phyloP scores from a whole-genome alignment of 2,888 invertebrate species.

The Caenorhabditis imperialis region DNA sequence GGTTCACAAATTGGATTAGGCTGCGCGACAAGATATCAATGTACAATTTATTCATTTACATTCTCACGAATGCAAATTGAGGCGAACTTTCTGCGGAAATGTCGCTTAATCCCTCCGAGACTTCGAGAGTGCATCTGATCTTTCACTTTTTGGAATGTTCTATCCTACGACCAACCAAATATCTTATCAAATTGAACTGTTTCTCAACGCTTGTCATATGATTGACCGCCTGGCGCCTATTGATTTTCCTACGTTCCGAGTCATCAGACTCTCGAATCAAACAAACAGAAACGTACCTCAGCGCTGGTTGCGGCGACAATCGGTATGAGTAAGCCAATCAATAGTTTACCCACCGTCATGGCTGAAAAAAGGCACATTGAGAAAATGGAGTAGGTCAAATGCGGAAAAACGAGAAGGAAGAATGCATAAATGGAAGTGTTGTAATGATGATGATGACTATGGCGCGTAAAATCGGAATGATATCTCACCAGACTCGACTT shows the following conservation, averaged over 20 bases:
- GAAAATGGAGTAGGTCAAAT: constrained; percentile 13
- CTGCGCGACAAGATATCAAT: too few species aligned
- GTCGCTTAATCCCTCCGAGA: constrained; percentile 5
- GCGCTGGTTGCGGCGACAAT: constrained; percentile 38
- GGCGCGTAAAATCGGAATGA: constrained; percentile 45
- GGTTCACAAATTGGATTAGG: constrained; percentile 28
- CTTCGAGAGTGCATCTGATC: constrained; percentile 16
- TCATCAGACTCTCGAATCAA: constrained; percentile 8
- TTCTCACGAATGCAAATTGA: not conserved
- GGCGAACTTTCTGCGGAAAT: constrained; percentile 2
- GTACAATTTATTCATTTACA: too few species aligned
- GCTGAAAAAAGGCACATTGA: constrained; percentile 41
- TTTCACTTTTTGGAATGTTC: constrained; percentile 16
- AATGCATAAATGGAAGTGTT: constrained; percentile 6
- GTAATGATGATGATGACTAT: constrained; percentile 38
- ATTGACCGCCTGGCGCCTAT: constrained; percentile 10
- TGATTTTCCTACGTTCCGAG: constrained; percentile 13
- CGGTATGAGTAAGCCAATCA: constrained; percentile 59
- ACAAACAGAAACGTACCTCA: constrained; percentile 45
- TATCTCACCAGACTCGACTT: constrained; percentile 29
- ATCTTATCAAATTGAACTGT: constrained; percentile 33
- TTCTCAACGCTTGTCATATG: constrained; percentile 19
- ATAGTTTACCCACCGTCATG: constrained; percentile 59
- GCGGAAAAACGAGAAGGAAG: constrained; percentile 4
- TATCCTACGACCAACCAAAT: not conserved